Evolutionary conservation across 2,888 invertebrate genomes (phyloP), one percentile per base, ranked within the genome.

Genomic region (Chorisops tibialis): DNA sequence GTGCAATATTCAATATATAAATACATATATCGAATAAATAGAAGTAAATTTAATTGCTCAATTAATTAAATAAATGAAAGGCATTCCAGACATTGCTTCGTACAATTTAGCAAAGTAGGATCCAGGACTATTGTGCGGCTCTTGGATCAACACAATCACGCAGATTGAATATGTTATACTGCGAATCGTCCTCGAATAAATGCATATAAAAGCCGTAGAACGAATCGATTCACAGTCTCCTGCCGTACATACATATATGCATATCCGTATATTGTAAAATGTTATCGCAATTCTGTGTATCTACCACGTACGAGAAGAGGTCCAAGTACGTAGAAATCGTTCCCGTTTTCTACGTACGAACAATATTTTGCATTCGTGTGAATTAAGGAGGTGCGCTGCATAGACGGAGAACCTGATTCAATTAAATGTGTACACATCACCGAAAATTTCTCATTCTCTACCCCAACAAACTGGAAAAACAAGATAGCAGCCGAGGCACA

Each of bases 391-490:
- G 35, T 19, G 19, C 24, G 16, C 14, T 21, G 49, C 30, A 24
- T 7, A 24, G n/a, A 21, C 49, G 52, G 12, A 18, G 39, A 60
- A 47, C 64, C 67, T 67, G 67, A 66, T 67, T 65, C 67, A 67
- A 67, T 67, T 67, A 67, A 67, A 67, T 67, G 67, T 66, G 67
- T 65, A 66, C 67, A 66, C 67, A 67, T 66, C 67, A 67, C 65
- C 67, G 39, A 67, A 67, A 67, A 65, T 63, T 65, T 61, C 63
- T 50, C 65, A 63, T 59, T 61, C 63, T 51, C 58, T 48, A 49
- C 54, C 56, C 21, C 52, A 65, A 64, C 63, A 64, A 66, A 62
- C 66, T 67, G 67, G 61, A 62, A 67, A 66, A 67, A 67, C 67
- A 67, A 67, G 67, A 67, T 67, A 67, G 67, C 66, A 52, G 51